phyloP scores from a whole-genome alignment of 1,140 invertebrate species.

The Drosophila serrata region DNA sequence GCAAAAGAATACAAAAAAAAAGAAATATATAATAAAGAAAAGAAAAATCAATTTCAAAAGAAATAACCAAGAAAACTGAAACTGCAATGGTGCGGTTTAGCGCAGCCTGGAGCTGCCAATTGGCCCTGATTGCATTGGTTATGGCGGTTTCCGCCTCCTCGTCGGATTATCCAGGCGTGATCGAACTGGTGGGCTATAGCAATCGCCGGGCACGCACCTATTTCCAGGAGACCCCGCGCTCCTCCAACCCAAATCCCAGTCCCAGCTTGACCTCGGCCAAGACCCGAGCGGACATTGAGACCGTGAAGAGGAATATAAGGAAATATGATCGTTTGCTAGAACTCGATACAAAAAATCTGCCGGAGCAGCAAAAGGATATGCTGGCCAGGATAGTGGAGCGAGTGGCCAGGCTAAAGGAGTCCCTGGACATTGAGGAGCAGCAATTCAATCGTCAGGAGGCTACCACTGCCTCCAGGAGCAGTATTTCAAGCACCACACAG shows the following conservation, averaged over 20 bases:
- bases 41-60: slow-evolving; percentile 5
- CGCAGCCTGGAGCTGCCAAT: slow-evolving; percentile 65
- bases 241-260: slow-evolving; percentile 10
- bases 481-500: slow-evolving; percentile 25
- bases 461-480: slow-evolving; percentile 31
- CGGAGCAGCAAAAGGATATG: slow-evolving; percentile 84
- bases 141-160: slow-evolving; percentile 13
- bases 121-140: slow-evolving; percentile 52
- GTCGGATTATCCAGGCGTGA: slow-evolving; percentile 78
- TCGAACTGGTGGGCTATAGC: slow-evolving; percentile 82
- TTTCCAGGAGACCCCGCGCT: slow-evolving; percentile 58
- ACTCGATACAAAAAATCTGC: slow-evolving; percentile 81
- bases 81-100: slow-evolving; percentile 63
- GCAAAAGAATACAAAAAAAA: slow-evolving; percentile 17
- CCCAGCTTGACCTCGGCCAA: slow-evolving; percentile 65
- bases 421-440: slow-evolving; percentile 76
- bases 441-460: slow-evolving; percentile 58
- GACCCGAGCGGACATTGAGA: slow-evolving; percentile 80
- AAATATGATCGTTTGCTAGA: slow-evolving; percentile 81
- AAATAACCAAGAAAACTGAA: slow-evolving; percentile 25
- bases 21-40: slow-evolving; percentile 15
- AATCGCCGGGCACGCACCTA: slow-evolving; percentile 81
- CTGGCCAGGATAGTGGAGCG: slow-evolving; percentile 83
- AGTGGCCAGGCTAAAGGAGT: slow-evolving; percentile 79
- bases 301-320: slow-evolving; percentile 80